Percentiles rank a stretch among this genome's conserved stretches.
These are phyloP conservation scores for Neosilurus hyrtlii DNA, from an alignment of 2,797 vertebrate genomes.

Conservation along the genomic window DNA sequence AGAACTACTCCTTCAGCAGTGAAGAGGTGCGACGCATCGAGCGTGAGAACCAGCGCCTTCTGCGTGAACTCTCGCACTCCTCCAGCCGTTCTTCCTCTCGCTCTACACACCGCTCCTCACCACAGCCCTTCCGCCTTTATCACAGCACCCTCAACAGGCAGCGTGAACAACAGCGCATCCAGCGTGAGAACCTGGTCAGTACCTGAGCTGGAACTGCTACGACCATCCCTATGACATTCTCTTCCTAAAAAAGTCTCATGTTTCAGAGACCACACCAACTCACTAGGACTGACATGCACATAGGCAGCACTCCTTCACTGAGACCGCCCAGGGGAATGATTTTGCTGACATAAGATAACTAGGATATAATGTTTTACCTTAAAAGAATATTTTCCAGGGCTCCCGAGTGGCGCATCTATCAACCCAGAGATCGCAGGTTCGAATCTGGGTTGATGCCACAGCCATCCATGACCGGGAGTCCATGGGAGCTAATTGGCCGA, in stretches of 20 bases:
- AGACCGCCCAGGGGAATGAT: neutral
- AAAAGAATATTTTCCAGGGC: neutral
- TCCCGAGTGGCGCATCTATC: no score
- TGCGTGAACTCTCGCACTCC: constrained; percentile 80
- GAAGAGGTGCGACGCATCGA: constrained; percentile 86
- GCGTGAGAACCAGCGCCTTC: constrained; percentile 87
- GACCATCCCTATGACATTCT: no score
- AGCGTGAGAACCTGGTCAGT: constrained; percentile 91
- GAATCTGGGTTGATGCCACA: no score
- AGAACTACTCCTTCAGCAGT: constrained; percentile 88
- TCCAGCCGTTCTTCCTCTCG: constrained; percentile 69
- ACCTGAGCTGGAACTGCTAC: neutral
- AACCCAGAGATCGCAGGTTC: no score
- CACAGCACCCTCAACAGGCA: constrained; percentile 88
- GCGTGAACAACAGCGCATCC: constrained; percentile 86
- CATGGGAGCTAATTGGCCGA: no score
- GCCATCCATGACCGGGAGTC: no score
- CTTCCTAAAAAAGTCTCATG: no score
- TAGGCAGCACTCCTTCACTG: neutral
- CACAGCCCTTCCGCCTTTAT: constrained; percentile 62
- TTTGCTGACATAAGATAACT: neutral
- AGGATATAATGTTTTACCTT: neutral
- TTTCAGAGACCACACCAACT: neutral
- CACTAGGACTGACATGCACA: neutral
- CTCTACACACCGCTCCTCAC: constrained; percentile 32